phyloP scores from a whole-genome alignment of 2,888 invertebrate species.

The Autographa gamma region DNA sequence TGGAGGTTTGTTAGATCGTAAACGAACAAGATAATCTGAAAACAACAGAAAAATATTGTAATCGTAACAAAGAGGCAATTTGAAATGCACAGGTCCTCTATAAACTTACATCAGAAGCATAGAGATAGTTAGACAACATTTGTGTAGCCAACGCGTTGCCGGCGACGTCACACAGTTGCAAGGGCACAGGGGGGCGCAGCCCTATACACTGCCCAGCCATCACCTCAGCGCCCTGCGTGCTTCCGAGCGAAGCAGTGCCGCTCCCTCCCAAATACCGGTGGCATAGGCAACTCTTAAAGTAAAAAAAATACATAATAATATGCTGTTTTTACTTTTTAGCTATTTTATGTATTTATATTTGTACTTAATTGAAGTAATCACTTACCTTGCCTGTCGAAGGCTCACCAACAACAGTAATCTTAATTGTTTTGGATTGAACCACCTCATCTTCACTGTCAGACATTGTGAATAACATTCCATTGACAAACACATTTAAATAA shows the following conservation, averaged over 20 bases:
- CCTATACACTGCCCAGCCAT: slow-evolving; percentile 82
- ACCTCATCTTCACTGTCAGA: slow-evolving; percentile 91
- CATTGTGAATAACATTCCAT: slow-evolving; percentile 78
- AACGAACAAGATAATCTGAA: slow-evolving; percentile 93
- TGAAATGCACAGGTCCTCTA: not conserved
- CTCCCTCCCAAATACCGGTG: slow-evolving; percentile 78
- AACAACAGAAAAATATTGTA: slow-evolving; percentile 14
- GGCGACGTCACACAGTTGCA: slow-evolving; percentile 95
- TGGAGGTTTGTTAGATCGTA: slow-evolving; percentile 95
- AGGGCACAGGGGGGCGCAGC: slow-evolving; percentile 87
- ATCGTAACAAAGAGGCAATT: not conserved
- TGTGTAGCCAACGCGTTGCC: slow-evolving; percentile 93
- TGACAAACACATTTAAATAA: slow-evolving; percentile 38
- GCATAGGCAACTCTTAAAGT: slow-evolving; percentile 80
- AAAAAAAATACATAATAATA: not conserved
- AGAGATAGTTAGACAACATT: slow-evolving; percentile 94
- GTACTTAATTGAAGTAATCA: slow-evolving; percentile 44
- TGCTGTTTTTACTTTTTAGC: not conserved
- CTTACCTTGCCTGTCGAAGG: slow-evolving; percentile 94
- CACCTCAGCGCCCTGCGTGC: slow-evolving; percentile 85
- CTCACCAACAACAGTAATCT: slow-evolving; percentile 94
- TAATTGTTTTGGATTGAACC: slow-evolving; percentile 90
- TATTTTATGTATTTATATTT: not conserved
- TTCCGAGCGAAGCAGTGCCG: slow-evolving; percentile 62
- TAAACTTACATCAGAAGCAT: slow-evolving; percentile 91